These are phyloP conservation scores for Brachyrhaphis roseni DNA, from an alignment of 2,797 vertebrate species.

Conservation along the genomic window DNA sequence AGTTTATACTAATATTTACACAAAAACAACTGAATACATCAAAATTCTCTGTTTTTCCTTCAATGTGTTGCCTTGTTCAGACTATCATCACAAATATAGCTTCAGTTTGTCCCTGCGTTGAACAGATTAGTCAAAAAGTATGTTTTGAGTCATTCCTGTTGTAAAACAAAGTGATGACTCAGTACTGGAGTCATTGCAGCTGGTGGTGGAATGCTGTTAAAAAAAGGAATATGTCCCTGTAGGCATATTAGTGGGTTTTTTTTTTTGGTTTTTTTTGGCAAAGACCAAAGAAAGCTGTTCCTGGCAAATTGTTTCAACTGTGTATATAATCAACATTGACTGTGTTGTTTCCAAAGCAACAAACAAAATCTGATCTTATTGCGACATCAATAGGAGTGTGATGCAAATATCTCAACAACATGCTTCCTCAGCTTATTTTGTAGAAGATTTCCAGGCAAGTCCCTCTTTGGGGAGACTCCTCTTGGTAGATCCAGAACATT, in stretches of 20 bases:
- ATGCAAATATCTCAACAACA: not conserved
- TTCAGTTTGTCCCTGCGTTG: not conserved
- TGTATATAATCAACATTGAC: not conserved
- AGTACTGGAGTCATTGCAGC: not conserved
- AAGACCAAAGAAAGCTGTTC: not conserved
- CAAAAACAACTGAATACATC: not conserved
- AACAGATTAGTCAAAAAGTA: not conserved
- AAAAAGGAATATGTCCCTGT: not conserved
- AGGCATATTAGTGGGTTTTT: not conserved
- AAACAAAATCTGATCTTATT: not conserved
- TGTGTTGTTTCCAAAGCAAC: not conserved
- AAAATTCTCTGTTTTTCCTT: not conserved
- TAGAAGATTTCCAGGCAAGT: not conserved
- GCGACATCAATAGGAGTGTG: not conserved
- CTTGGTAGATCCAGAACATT: not conserved
- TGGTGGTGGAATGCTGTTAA: not conserved
- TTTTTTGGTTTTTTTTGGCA: not conserved
- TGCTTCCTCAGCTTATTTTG: not conserved
- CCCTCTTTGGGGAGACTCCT: not conserved
- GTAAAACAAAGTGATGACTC: not conserved
- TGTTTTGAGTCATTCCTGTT: not conserved
- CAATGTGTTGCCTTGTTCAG: not conserved
- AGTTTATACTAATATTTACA: not conserved
- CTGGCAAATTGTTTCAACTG: not conserved
- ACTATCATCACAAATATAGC: not conserved